Evolutionary conservation across 2,113 vertebrate genomes (phyloP).

Genomic region (Spea bombifrons): DNA sequence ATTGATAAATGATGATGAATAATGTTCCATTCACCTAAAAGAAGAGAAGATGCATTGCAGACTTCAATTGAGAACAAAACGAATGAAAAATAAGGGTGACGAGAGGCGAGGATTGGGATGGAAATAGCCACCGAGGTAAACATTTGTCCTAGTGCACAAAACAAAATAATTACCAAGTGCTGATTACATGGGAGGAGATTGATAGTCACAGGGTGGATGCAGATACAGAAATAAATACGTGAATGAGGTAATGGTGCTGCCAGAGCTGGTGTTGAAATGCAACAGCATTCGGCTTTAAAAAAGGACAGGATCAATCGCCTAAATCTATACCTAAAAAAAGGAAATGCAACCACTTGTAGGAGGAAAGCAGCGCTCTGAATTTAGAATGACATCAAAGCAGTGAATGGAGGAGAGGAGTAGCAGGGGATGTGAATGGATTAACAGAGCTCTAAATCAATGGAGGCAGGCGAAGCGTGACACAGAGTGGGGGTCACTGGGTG

Average conservation of each 20-base stretch:
- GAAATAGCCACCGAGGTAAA: background rate
- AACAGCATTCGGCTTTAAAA: too few relatives aligned
- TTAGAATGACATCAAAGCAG: background rate
- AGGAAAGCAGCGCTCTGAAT: background rate
- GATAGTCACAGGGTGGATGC: background rate
- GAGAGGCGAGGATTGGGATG: background rate
- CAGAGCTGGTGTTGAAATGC: background rate
- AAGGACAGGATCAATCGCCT: too few relatives aligned
- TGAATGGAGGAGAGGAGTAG: background rate
- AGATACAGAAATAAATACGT: background rate
- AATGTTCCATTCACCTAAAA: background rate
- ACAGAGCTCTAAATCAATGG: background rate
- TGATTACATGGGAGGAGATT: constrained; percentile 13
- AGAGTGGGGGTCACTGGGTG: background rate
- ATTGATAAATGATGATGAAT: too few relatives aligned
- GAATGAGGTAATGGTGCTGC: constrained; percentile 21
- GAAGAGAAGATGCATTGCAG: background rate
- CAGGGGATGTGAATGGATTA: background rate
- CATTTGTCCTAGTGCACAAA: background rate
- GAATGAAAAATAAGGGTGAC: background rate
- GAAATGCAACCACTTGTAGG: too few relatives aligned
- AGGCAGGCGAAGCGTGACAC: background rate
- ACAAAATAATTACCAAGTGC: constrained; percentile 23
- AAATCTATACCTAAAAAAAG: too few relatives aligned
- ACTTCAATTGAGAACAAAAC: background rate